Evolutionary conservation across 2,113 vertebrate genomes (phyloP).

Genomic region (Leucosticte australis): DNA sequence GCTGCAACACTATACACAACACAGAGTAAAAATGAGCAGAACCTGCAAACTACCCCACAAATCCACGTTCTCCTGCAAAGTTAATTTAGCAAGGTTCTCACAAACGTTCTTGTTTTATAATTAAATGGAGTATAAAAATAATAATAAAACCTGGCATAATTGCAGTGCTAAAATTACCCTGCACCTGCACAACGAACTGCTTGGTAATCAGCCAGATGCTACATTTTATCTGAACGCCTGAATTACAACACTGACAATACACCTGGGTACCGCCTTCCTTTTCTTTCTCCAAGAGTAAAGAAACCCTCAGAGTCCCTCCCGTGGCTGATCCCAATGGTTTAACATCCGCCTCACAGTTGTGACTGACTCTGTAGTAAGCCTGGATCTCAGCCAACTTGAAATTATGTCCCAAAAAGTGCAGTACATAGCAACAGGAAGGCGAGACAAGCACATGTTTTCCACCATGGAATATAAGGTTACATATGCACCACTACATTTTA

Average conservation of each 20-base stretch:
- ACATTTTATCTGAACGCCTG: background rate
- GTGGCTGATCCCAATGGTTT: background rate
- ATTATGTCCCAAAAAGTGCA: background rate
- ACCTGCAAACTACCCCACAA: background rate
- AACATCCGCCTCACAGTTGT: background rate
- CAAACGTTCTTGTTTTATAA: background rate
- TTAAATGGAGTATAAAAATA: background rate
- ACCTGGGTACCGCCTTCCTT: fast-evolving
- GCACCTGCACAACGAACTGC: background rate
- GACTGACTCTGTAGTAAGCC: background rate
- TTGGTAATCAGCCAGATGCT: conserved; percentile 21
- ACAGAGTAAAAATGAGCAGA: background rate
- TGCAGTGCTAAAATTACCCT: background rate
- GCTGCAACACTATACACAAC: background rate
- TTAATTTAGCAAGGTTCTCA: background rate
- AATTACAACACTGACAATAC: background rate
- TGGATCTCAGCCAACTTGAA: background rate
- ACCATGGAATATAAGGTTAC: background rate
- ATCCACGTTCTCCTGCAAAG: background rate
- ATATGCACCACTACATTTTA: background rate
- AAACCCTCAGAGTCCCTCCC: background rate
- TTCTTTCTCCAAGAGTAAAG: background rate
- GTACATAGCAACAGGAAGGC: background rate
- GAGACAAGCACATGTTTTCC: background rate
- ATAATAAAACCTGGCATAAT: background rate